These are phyloP conservation scores for Galerucella nymphaeae DNA, from an alignment of 2,888 invertebrate species.

Conservation along the genomic window DNA sequence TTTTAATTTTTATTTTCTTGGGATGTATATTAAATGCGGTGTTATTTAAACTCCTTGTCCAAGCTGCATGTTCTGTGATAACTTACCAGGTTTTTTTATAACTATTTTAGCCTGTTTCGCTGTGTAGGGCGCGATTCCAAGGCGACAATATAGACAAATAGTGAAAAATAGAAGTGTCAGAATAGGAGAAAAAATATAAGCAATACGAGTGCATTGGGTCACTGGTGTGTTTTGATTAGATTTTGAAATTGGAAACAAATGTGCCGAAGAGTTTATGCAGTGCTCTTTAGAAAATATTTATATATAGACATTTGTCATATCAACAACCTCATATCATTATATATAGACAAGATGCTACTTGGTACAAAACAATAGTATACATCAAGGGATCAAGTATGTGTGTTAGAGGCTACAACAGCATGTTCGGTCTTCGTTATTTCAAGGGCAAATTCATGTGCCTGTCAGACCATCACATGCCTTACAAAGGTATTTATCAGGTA, in stretches of 20 bases:
- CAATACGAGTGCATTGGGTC: slow-evolving; percentile 63
- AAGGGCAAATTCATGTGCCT: slow-evolving; percentile 14
- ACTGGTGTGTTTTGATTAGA: slow-evolving; percentile 54
- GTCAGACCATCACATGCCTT: slow-evolving; percentile 37
- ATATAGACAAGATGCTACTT: slow-evolving; percentile 62
- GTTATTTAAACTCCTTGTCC: slow-evolving; percentile 61
- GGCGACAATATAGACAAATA: slow-evolving; percentile 67
- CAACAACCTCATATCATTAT: slow-evolving; percentile 44
- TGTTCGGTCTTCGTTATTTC: slow-evolving; percentile 11
- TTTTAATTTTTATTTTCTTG: slow-evolving; percentile 12
- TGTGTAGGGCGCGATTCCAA: slow-evolving; percentile 66
- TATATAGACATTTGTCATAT: slow-evolving; percentile 43
- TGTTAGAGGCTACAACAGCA: slow-evolving; percentile 22
- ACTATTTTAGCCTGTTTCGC: slow-evolving; percentile 67
- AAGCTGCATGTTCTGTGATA: slow-evolving; percentile 66
- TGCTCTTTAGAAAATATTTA: slow-evolving; percentile 55
- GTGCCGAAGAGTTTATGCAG: slow-evolving; percentile 63
- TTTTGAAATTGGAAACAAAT: slow-evolving; percentile 43
- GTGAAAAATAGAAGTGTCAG: slow-evolving; percentile 68
- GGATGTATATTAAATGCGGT: slow-evolving; percentile 38
- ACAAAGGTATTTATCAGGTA: slow-evolving; percentile 40
- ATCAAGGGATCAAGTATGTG: slow-evolving; percentile 32
- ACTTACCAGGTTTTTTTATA: slow-evolving; percentile 67
- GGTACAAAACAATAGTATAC: slow-evolving; percentile 51
- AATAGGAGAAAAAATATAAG: slow-evolving; percentile 66